Evolutionary conservation across 2,113 vertebrate genomes (phyloP), one percentile per base, ranked within the genome.

Genomic region (Cephalophus harveyi): DNA sequence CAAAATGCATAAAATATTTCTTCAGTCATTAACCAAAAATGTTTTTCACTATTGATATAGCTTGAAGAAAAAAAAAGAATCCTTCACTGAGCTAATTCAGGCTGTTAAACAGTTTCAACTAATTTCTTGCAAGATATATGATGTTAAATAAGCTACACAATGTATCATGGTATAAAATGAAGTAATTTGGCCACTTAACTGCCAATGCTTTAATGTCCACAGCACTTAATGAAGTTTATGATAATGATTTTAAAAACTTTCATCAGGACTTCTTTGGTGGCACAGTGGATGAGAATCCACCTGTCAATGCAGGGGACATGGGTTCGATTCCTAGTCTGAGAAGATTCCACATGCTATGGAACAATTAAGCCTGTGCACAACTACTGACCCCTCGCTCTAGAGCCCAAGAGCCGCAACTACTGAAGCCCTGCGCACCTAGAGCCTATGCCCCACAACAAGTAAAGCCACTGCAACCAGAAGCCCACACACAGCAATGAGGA

Each of bases 1-100:
- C 25, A 86, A 96, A 97, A 95, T 60, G 13, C 76, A 92, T 28
- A 92, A 96, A 89, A 74, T 78, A 82, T 76, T 92, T 92, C 85
- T 76, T 87, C 5, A 81, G 46, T 2, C 54, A 84, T 64, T 91
- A 91, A 87, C 14, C 48, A 94, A 91, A 95, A 94, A 40, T 67
- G 10, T n/a, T 93, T 86, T 91, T 95, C 43, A 83, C 40, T 74
- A 91, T 7, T 71, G 23, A 83, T 54, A 83, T 13, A 87, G 33
- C 55, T 78, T 83, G 27, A 36, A 10, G 81, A 93, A 11, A 40
- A 89, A 90, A 27, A 82, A 86, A 62, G 36, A 91, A 55, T 76
- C 27, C 46, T 48, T 87, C 54, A 74, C 25, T 64, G 59, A 85
- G 25, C 55, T 55, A 82, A 93, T 13, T 91, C 50, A 67, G 27